phyloP scores from a whole-genome alignment of 2,113 vertebrate genomes.

The Podarcis raffonei region DNA sequence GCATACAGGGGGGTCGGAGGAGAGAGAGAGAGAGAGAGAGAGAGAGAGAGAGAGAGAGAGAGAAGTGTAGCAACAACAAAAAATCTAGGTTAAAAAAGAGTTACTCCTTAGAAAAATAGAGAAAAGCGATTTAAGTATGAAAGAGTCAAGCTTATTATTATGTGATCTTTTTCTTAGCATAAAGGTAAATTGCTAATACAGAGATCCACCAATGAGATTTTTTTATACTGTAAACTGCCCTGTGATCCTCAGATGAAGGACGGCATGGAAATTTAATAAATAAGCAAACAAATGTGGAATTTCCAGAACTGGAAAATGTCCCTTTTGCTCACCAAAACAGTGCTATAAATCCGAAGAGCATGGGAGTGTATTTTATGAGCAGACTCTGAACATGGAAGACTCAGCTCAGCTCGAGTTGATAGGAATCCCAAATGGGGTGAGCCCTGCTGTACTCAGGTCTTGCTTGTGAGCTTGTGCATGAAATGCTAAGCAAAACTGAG shows the following conservation, averaged over 20 bases:
- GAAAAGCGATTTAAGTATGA: not conserved
- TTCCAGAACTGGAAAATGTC: not conserved
- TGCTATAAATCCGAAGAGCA: not conserved
- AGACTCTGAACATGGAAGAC: not conserved
- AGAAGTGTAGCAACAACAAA: not conserved
- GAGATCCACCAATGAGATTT: no score
- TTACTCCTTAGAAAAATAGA: not conserved
- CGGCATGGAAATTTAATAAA: no score
- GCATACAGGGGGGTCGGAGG: not conserved
- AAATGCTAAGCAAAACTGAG: not conserved
- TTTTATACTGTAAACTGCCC: no score
- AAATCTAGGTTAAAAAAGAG: no score
- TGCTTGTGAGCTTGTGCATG: not conserved
- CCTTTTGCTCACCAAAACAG: not conserved
- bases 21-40: not conserved
- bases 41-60: not conserved
- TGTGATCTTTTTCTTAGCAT: no score
- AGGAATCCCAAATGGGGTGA: no score
- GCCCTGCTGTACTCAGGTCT: no score
- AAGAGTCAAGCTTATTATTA: no score
- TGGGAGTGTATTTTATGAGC: not conserved
- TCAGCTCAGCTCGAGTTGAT: not conserved
- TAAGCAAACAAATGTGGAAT: not conserved
- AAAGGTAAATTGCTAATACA: no score
- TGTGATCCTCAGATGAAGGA: no score